Evolutionary conservation across 2,888 invertebrate species (phyloP), one percentile per base, ranked within the genome.

Genomic region (Pseudolycoriella hygida): DNA sequence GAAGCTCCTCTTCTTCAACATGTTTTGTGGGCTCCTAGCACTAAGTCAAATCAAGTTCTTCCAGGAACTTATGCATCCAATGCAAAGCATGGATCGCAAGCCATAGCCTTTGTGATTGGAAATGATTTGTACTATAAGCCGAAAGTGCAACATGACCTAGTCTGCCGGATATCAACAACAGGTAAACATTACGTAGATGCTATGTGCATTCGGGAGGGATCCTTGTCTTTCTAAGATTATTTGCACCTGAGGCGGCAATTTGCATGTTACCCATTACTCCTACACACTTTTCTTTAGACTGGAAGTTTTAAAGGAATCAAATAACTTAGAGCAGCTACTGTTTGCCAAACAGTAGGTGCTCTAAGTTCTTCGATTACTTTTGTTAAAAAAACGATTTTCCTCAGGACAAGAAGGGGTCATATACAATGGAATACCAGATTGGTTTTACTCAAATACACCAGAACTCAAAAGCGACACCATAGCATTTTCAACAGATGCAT

Each of bases 111-210:
- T 62, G 80, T 86, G 2, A 75, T 80, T 56, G 72, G 81, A 56
- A 88, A 89, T 60, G 85, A 92, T 59, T 76, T 93, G 50, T 92
- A 84, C 65, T 90, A 85, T 67, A 81, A 84, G 61, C 76, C 79
- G 0, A 73, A 75, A 53, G 76, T 82, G 42, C 73, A 77, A 50
- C 78, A 76, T 53, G 72, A 76, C 12, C 65, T 80, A 17, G 76
- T 77, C 38, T 79, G 80, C 62, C 69, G 80, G 52, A 76, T 88
- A 51, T 86, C 86, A 5, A 74, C 71, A 48, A 76, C 76, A 40
- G 84, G 84, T 60, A 51, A 60, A n/a, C n/a, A n/a, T n/a, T n/a
- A n/a, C n/a, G n/a, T n/a, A n/a, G n/a, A n/a, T n/a, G n/a, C n/a
- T n/a, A n/a, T n/a, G n/a, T n/a, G n/a, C n/a, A n/a, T n/a, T n/a